Conservation (phyloP, 1,140 invertebrate species). For the Dendrolimus kikuchii region DNA sequence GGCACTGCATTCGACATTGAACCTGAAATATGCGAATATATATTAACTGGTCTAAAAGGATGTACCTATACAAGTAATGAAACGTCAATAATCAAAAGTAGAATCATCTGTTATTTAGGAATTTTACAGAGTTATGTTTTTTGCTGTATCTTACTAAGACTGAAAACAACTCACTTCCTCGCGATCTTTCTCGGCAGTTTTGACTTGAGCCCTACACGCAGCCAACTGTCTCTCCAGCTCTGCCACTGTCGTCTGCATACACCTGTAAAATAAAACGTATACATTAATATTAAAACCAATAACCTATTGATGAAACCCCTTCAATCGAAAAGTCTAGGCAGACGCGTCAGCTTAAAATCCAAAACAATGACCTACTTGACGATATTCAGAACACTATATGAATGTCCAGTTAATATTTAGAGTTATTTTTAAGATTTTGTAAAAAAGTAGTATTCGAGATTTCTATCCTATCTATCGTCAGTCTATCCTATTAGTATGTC, state of each 20-base stretch:
- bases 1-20: conserved; percentile 78
- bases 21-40: conserved; percentile 60
- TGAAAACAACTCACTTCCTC: conserved; percentile 71
- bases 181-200: conserved; percentile 76
- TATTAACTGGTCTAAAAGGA: background rate
- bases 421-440: too few relatives aligned
- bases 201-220: conserved; percentile 74
- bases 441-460: too few relatives aligned
- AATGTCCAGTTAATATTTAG: too few relatives aligned
- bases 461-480: too few relatives aligned
- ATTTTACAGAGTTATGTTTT: too few relatives aligned
- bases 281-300: background rate
- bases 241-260: conserved; percentile 75
- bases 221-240: conserved; percentile 79
- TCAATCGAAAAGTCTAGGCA: background rate
- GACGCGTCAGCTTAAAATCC: background rate
- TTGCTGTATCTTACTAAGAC: too few relatives aligned
- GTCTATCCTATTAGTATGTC: too few relatives aligned
- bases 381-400: too few relatives aligned
- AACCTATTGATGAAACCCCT: background rate
- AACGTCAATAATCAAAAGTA: background rate
- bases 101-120: background rate
- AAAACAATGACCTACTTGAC: too few relatives aligned
- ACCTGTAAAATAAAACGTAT: conserved; percentile 21
- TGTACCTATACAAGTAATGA: too few relatives aligned